Base-by-base conservation (phyloP, 2,888 invertebrate genomes). In the Dione vanillae region DNA sequence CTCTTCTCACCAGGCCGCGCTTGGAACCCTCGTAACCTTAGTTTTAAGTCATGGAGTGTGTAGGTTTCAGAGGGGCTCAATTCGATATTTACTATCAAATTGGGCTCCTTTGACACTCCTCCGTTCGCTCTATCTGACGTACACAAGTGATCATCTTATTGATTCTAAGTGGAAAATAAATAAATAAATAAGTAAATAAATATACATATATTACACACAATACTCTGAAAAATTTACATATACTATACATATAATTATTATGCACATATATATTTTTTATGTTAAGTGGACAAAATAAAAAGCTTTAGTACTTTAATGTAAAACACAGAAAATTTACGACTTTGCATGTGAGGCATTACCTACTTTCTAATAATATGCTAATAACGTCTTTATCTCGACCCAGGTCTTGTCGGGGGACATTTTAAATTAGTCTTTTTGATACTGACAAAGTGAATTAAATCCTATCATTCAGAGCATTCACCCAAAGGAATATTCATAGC, bases 401-500 rank as follows among this genome's bases (percentile, higher is more conserved):
- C 45, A n/a, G 65, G n/a, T 62, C 73, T 69, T 56, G 65, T 58
- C 65, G 14, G 40, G 27, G 56, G 52, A 65, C 54, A 65, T 70
- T 70, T 65, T 61, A 67, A 73, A 73, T 70, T 73, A 72, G 72
- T 61, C 62, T 67, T 64, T 74, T 69, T 65, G 37, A 70, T 71
- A 59, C 72, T 47, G 67, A 61, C 69, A 67, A 72, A 72, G 69
- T 74, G 74, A 74, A 74, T 74, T 70, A 69, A 74, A 72, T 70
- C 67, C 65, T 67, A 70, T 69, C 74, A 69, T 69, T 69, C 72
- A 58, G 65, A 73, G 67, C 72, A 67, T 73, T 70, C 67, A 73
- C 72, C 70, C 65, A 70, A 67, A 70, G 64, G 74, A 73, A 70
- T 74, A 75, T 74, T 72, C 74, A 74, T 75, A 75, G 41, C 37